Base-by-base conservation (phyloP, 2,888 invertebrate species). In the Allacma fusca region DNA sequence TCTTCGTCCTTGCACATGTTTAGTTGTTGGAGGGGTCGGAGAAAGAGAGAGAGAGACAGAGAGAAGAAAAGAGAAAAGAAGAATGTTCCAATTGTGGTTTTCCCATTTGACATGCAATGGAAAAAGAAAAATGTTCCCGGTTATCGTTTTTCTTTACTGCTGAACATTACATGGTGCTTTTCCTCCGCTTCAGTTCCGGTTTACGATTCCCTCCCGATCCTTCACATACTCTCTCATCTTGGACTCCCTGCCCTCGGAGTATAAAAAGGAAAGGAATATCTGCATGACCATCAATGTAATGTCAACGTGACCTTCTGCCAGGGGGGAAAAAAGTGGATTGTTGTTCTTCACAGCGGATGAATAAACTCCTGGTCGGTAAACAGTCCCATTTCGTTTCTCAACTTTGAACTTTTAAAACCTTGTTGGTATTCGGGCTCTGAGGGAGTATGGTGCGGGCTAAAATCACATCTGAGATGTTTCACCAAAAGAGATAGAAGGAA, bases 121-220 rank as follows among this genome's bases (percentile, higher is more conserved):
- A 24, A 69, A 28, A 71, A 43, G n/a, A 71, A 71, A 71, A 71
- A 43, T 40, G 40, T 57, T 23, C 57, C 71, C 57, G 50, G 57
- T 71, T 71, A 71, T 71, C 71, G 28, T 71, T 71, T 57, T 71
- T 50, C 71, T 71, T 71, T 71, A 71, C 44, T 23, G 29, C 24
- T 69, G 40, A 23, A 69, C 69, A 69, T 23, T 43, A 24, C 57
- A 71, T 71, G 26, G 24, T 57, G 24, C 71, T 28, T 50, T 57
- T 71, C 16, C 50, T 50, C 50, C 24, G 24, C 26, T 23, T 71
- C 71, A 24, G 71, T 57, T 71, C 71, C 71, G 71, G 71, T 28
- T 71, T 69, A 76, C 34, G 69, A 69, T 57, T 28, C 26, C 68
- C 21, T 68, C 29, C 28, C 44, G 9, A 5, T 40, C 43, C 4